Conservation (phyloP, 2,888 invertebrate species). For the Meiosimyza platycephala region DNA sequence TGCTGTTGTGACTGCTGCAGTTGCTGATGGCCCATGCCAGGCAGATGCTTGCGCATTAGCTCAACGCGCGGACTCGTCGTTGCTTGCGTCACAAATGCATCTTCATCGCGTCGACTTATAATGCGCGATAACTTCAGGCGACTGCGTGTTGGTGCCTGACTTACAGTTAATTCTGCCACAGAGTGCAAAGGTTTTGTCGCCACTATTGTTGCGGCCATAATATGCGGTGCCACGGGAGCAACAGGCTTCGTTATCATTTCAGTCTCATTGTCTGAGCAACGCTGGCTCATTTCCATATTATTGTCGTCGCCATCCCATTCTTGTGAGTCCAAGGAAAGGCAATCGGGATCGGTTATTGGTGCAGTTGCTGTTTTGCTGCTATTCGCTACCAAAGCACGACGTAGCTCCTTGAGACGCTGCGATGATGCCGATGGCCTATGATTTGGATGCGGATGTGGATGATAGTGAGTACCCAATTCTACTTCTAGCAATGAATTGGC, state of each 20-base stretch:
- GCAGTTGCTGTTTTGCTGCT: constrained; percentile 32
- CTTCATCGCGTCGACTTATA: constrained; percentile 55
- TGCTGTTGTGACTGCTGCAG: constrained; percentile 7
- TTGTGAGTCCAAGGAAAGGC: constrained; percentile 40
- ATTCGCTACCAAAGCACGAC: constrained; percentile 51
- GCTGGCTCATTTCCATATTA: constrained; percentile 38
- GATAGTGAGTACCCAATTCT: constrained; percentile 46
- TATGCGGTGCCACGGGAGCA: constrained; percentile 43
- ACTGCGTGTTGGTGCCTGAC: constrained; percentile 43
- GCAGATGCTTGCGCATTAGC: constrained; percentile 43
- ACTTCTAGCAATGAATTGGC: constrained; percentile 59
- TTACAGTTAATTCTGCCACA: constrained; percentile 45
- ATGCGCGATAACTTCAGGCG: constrained; percentile 59
- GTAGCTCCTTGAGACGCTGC: constrained; percentile 51
- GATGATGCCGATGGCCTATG: constrained; percentile 37
- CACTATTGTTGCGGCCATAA: constrained; percentile 41
- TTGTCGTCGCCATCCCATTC: constrained; percentile 36
- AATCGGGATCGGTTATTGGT: constrained; percentile 25
- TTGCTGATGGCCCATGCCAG: constrained; percentile 32
- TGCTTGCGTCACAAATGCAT: constrained; percentile 40
- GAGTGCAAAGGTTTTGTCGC: constrained; percentile 46
- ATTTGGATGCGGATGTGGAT: constrained; percentile 37
- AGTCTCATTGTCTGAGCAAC: constrained; percentile 46
- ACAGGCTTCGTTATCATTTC: constrained; percentile 45
- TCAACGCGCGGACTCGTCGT: constrained; percentile 42